Percentiles rank a stretch among this genome's conserved stretches.
Conservation (phyloP, 2,888 invertebrate genomes). For the Steinernema carpocapsae region DNA sequence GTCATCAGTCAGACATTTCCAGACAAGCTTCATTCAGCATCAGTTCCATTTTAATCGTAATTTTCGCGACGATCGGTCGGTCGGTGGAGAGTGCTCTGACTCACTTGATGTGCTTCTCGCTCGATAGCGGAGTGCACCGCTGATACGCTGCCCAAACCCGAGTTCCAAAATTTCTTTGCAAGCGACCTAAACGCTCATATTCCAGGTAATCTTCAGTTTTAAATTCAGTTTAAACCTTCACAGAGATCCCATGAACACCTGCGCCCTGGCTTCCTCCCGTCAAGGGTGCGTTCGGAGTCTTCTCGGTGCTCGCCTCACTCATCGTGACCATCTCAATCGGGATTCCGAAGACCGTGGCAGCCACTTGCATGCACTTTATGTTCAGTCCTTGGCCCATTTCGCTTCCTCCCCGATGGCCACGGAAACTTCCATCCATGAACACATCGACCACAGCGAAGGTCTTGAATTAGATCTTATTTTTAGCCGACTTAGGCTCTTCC, state of each 20-base stretch:
- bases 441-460: conserved; percentile 84
- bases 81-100: neutral
- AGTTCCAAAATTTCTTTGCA: conserved; percentile 77
- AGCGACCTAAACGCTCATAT: conserved; percentile 73
- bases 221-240: conserved; percentile 69
- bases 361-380: conserved; percentile 82
- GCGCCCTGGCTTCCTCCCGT: conserved; percentile 87
- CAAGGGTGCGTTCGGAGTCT: conserved; percentile 80
- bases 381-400: conserved; percentile 97
- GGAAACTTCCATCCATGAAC: conserved; percentile 80
- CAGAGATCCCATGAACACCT: conserved; percentile 88
- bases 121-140: conserved; percentile 22
- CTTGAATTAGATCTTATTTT: conserved; percentile 53
- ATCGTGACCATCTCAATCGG: conserved; percentile 51
- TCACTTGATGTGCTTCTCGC: conserved; percentile 9
- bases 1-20: no score
- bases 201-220: conserved; percentile 63
- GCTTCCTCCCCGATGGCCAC: no score
- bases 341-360: conserved; percentile 26
- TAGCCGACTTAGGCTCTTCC: neutral
- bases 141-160: conserved; percentile 18
- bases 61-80: no score
- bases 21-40: no score
- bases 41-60: no score
- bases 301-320: conserved; percentile 53